Base-by-base conservation (phyloP, 2,113 vertebrate species). In the Aegotheles bennettii region DNA sequence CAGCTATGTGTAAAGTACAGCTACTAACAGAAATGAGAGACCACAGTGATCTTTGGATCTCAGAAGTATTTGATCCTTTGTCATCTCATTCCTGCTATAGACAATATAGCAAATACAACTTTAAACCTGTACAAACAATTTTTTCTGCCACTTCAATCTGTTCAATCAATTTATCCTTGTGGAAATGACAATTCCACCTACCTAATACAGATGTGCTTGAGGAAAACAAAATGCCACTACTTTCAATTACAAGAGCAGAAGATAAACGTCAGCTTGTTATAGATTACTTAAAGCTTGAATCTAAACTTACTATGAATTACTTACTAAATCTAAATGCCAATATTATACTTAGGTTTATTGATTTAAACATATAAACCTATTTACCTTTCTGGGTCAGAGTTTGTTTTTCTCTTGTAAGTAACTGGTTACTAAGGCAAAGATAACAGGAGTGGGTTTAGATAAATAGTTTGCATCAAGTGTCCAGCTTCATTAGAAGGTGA, bases 251-350 rank as follows among this genome's bases (percentile, higher is more conserved):
- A 45, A 38, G 31, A 87, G 33, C 47, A 87, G 17, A 79, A 82
- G 53, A 93, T 76, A 93, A 96, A 94, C 8, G 0, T 74, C 53
- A 80, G n/a, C 56, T 93, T 71, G 61, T 94, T 67, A 60, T 11
- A 92, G 84, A 65, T 84, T 76, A 79, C 84, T 94, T 95, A 67
- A 94, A 91, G 50, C 40, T 93, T 23, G 33, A 45, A 43, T 84
- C 53, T 68, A 90, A 90, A 81, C 63, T 96, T 96, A 43, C 40
- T 87, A 84, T 80, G 85, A 95, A 95, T 95, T 94, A 93, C 60
- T 93, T 90, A 48, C 69, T 88, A 95, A 96, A 94, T 92, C 80
- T 96, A 89, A 96, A 95, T 87, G 84, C 64, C 93, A 95, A 75
- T 93, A 94, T 67, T 93, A 68, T 95, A 77, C 61, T 90, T 92